Base-by-base conservation (phyloP, 2,888 invertebrate species). In the Megalurothrips usitatus region DNA sequence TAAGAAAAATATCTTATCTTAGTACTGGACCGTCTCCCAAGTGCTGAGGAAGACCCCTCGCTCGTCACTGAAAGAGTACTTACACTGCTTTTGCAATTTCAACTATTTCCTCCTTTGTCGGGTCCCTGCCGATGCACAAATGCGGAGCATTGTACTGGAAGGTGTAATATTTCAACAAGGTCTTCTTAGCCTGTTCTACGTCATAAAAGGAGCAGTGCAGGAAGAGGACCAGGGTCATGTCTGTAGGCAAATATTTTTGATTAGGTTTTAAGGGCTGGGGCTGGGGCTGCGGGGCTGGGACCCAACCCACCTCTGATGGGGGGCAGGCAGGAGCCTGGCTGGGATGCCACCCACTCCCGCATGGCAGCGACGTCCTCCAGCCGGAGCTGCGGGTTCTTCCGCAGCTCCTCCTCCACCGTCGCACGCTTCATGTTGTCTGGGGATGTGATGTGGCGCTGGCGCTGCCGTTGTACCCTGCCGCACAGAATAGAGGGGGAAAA, bases 141-240 rank as follows among this genome's bases (percentile, higher is more conserved):
- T 75, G 68, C 9, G 68, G 68, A 12, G 26, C 23, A 26, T 26
- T 75, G 26, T 75, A 75, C 12, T 75, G 68, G 26, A 75, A 83
- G 4, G 81, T 81, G 48, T 82, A 84, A 79, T 79, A 84, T 8
- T 81, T 79, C 58, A 83, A 82, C 17, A 84, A 82, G 0, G 84
- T 84, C 17, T 80, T 81, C 82, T 84, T 84, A 12, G 84, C 81
- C 58, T 81, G 52, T 48, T 84, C 83, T 26, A 84, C 34, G 81
- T 84, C 80, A 47, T 83, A 84, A 79, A 83, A 82, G 79, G 84
- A 84, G 34, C 84, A 84, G 68, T 84, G 84, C 19, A 84, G 80
- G 49, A 84, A 84, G 34, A 84, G 83, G 0, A 83, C 82, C 17
- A 84, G 63, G 81, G 82, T 83, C 83, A 84, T 83, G 68, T 84